phyloP scores from a whole-genome alignment of 2,888 invertebrate genomes.

The Pseudanteris insignis region DNA sequence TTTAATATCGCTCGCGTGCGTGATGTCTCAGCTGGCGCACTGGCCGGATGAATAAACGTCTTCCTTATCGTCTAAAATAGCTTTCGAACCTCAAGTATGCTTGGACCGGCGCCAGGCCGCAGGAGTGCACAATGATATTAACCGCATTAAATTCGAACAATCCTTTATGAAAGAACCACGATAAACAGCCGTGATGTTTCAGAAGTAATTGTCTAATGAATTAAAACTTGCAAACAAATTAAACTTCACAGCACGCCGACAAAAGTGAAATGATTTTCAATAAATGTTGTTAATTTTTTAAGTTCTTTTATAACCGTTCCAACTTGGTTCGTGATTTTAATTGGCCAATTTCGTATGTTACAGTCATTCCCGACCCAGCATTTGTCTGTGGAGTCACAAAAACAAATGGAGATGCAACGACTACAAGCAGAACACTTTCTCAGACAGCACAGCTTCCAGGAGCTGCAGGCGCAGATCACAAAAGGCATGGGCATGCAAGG shows the following conservation, averaged over 20 bases:
- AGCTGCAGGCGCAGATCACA: conserved; percentile 72
- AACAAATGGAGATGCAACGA: conserved; percentile 77
- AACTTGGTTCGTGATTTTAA: too few relatives aligned
- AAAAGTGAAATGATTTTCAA: too few relatives aligned
- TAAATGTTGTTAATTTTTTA: too few relatives aligned
- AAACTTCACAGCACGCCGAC: too few relatives aligned
- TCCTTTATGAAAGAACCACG: conserved; percentile 32
- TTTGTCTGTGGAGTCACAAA: conserved; percentile 70
- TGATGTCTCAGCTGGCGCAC: conserved; percentile 59
- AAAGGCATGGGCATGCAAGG: conserved; percentile 70
- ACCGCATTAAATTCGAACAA: conserved; percentile 54
- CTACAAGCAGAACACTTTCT: conserved; percentile 74
- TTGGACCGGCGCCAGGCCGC: conserved; percentile 62
- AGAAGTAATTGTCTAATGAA: conserved; percentile 17
- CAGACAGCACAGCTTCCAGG: conserved; percentile 71
- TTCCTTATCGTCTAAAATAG: conserved; percentile 66
- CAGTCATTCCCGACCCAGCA: conserved; percentile 66
- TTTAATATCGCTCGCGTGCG: conserved; percentile 54
- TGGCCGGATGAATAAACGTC: conserved; percentile 64
- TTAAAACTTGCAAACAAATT: too few relatives aligned
- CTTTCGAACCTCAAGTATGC: conserved; percentile 62
- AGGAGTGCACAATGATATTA: conserved; percentile 59
- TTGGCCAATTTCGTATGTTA: conserved; percentile 39
- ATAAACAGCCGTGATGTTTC: conserved; percentile 18
- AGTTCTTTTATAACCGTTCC: too few relatives aligned